Base-by-base conservation (phyloP, 1,140 invertebrate species). In the Sycophila sp. region DNA sequence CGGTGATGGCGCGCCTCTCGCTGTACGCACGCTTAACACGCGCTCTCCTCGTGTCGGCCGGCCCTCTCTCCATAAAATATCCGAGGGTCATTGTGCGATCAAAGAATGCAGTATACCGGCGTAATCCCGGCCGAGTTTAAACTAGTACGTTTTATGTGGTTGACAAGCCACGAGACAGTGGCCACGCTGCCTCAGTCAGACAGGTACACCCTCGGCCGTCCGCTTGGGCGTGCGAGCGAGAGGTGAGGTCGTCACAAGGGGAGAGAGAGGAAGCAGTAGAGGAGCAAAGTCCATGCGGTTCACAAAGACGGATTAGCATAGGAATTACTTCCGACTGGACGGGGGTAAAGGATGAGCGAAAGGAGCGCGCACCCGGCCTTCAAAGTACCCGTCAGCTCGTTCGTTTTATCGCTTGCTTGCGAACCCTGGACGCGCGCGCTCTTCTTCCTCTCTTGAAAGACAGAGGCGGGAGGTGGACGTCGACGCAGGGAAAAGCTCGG, bases 261-360 rank as follows among this genome's bases (percentile, higher is more conserved):
- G 10, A 56, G 30, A 26, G 8, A 3, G 7, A 56, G 30, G 38
- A n/a, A 3, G 7, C 30, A 40, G 38, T 17, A 13, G 10, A n/a
- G 24, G 8, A 22, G 49, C 19, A 69, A 68, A 49, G 40, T 69
- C 66, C 34, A 17, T 13, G 47, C 36, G 49, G 24, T 40, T 24
- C 49, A 62, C 67, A 81, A 83, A 83, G 81, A 81, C 74, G 76
- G 77, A 83, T 85, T 82, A 85, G 77, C 82, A 82, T 83, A 75
- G 77, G 78, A 83, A 82, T 83, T 81, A 79, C 75, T 77, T 76
- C 59, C 72, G 67, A 66, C 47, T 56, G 73, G 59, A 73, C 59
- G 73, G 40, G 19, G 11, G 19, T 40, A 58, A 22, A 58, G 40
- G 42, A 17, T 19, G 28, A 26, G 13, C 32, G 15, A 68, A 65